Conservation (phyloP, 2,113 vertebrate genomes). For the Glareola pratincola region DNA sequence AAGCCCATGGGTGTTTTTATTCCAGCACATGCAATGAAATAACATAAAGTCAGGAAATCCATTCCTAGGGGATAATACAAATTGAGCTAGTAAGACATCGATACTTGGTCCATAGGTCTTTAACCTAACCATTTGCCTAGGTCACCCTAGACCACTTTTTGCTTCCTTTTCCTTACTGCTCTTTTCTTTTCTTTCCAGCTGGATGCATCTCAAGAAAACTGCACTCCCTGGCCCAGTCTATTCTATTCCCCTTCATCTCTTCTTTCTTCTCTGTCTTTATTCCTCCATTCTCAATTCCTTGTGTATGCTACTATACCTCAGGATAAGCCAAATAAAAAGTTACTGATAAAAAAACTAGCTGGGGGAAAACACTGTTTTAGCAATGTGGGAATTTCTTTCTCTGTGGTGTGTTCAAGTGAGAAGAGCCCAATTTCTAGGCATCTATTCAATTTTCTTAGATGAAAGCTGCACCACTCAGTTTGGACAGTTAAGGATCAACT, state of each 20-base stretch:
- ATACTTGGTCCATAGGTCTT: neutral
- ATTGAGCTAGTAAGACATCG: neutral
- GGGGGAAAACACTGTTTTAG: neutral
- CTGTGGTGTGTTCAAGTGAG: neutral
- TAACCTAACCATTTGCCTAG: constrained; percentile 24
- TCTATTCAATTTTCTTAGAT: neutral
- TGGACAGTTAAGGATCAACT: neutral
- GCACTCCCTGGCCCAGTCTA: neutral
- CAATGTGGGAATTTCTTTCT: neutral
- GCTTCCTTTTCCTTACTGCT: neutral
- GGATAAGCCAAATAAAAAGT: neutral
- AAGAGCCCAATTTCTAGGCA: neutral
- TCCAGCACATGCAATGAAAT: constrained; percentile 25
- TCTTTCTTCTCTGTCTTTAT: neutral
- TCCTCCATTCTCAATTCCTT: neutral
- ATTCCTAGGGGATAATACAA: constrained; percentile 4
- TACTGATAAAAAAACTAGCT: neutral
- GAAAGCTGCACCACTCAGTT: neutral
- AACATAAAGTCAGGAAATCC: constrained; percentile 35
- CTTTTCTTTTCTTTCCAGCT: neutral
- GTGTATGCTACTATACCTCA: neutral
- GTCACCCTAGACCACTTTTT: neutral
- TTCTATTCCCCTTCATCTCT: neutral
- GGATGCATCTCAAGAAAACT: neutral
- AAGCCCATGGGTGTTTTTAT: constrained; percentile 48